Evolutionary conservation across 23 tunicate genomes (phyloP).

Genomic region (Halocynthia roretzi): DNA sequence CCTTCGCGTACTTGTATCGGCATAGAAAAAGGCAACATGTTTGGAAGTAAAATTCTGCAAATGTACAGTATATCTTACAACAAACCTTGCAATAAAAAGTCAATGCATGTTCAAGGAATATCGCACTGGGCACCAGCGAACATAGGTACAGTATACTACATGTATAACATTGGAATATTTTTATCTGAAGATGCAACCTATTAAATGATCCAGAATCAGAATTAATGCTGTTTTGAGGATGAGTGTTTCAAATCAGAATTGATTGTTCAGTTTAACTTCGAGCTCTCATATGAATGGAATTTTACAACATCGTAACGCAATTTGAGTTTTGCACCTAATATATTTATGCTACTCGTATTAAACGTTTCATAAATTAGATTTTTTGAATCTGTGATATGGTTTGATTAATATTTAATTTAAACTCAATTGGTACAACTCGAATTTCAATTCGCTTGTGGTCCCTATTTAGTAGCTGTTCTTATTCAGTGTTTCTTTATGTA

Average conservation of each 20-base stretch:
- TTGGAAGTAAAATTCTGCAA: constrained; percentile 24
- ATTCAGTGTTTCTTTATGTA: too few relatives aligned
- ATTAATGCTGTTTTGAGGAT: not conserved
- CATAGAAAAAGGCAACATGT: not conserved
- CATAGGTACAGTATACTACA: constrained; percentile 34
- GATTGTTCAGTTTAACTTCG: not conserved
- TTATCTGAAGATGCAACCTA: not conserved
- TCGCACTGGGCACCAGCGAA: constrained; percentile 96
- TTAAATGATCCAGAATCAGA: not conserved
- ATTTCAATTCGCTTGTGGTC: too few relatives aligned
- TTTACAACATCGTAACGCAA: too few relatives aligned
- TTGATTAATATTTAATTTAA: too few relatives aligned
- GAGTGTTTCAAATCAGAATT: not conserved
- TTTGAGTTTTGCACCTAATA: too few relatives aligned
- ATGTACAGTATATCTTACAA: constrained; percentile 43
- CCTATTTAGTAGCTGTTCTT: too few relatives aligned
- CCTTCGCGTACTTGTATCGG: constrained; percentile 78
- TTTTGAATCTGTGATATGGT: too few relatives aligned
- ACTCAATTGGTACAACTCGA: too few relatives aligned
- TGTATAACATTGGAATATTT: not conserved
- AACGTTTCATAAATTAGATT: too few relatives aligned
- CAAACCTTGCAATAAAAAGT: constrained; percentile 10
- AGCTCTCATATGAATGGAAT: too few relatives aligned
- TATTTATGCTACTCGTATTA: too few relatives aligned
- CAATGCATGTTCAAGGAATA: constrained; percentile 77